Evolutionary conservation across 2,888 invertebrate genomes (phyloP).

Genomic region (Polylopha cassiicola): DNA sequence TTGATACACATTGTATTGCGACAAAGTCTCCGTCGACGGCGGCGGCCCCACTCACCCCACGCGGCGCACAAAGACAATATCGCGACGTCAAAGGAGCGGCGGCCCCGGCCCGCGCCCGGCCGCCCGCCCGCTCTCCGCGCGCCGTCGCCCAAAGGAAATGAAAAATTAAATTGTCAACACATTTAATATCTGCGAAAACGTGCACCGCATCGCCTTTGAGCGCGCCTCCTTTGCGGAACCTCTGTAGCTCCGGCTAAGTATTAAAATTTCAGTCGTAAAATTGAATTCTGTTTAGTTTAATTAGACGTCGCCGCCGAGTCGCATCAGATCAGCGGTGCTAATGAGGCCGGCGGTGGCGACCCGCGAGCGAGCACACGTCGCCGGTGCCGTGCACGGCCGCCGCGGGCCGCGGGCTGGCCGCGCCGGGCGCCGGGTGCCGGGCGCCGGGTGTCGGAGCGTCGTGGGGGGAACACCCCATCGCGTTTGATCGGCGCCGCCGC

Average conservation of each 20-base stretch:
- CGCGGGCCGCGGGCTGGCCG: constrained; percentile 28
- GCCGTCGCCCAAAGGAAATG: constrained; percentile 70
- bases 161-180: constrained; percentile 79
- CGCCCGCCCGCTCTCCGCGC: constrained; percentile 41
- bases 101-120: constrained; percentile 46
- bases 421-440: constrained; percentile 21
- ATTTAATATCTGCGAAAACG: constrained; percentile 78
- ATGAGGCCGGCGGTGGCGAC: constrained; percentile 72
- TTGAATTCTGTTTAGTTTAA: constrained; percentile 75
- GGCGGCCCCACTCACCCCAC: constrained; percentile 69
- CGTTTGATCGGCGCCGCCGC: constrained; percentile 77
- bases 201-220: constrained; percentile 74
- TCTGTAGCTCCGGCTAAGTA: constrained; percentile 67
- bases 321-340: constrained; percentile 73
- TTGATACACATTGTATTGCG: constrained; percentile 79
- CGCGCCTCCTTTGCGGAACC: constrained; percentile 65
- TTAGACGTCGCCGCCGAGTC: constrained; percentile 65
- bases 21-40: constrained; percentile 74
- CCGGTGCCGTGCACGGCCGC: constrained; percentile 40
- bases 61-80: constrained; percentile 77
- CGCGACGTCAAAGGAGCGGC: constrained; percentile 76
- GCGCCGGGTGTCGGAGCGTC: constrained; percentile 29
- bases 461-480: constrained; percentile 41
- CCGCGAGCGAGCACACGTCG: constrained; percentile 60
- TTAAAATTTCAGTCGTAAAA: constrained; percentile 73